phyloP scores from a whole-genome alignment of 2,797 vertebrate genomes.

The Phataginus tetradactyla region DNA sequence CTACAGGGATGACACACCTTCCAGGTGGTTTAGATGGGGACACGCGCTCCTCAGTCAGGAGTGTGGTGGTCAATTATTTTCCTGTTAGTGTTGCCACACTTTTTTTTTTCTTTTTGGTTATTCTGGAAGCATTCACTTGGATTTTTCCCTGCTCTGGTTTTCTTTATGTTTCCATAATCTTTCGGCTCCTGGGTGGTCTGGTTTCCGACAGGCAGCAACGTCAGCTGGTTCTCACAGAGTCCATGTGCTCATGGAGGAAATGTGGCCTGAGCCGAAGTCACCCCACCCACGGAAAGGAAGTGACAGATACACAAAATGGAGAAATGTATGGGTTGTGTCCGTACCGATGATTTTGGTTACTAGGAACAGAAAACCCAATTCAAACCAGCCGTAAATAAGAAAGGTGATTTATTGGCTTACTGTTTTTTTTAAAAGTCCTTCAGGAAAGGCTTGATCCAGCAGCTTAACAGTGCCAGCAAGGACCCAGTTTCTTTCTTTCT shows the following conservation, averaged over 20 bases:
- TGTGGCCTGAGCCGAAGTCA: slow-evolving; percentile 74
- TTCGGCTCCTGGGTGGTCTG: slow-evolving; percentile 80
- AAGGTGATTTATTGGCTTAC: slow-evolving; percentile 31
- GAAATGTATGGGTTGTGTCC: slow-evolving; percentile 57
- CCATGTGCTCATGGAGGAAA: slow-evolving; percentile 78
- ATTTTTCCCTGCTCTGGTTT: slow-evolving; percentile 79
- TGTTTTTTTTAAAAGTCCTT: slow-evolving; percentile 47
- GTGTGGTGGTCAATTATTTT: slow-evolving; percentile 41
- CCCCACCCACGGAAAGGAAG: slow-evolving; percentile 80
- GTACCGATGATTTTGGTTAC: slow-evolving; percentile 52
- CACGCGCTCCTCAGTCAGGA: background rate
- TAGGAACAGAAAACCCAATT: slow-evolving; percentile 56
- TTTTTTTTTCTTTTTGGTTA: slow-evolving; percentile 59
- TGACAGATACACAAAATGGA: slow-evolving; percentile 71
- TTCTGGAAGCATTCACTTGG: slow-evolving; percentile 77
- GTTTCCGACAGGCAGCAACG: slow-evolving; percentile 81
- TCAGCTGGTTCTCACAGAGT: slow-evolving; percentile 81
- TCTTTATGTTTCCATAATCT: slow-evolving; percentile 83
- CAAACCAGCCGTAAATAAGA: slow-evolving; percentile 51
- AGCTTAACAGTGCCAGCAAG: background rate
- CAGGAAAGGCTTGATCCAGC: slow-evolving; percentile 78
- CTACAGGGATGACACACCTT: background rate
- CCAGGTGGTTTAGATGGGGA: background rate
- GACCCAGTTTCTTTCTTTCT: background rate
- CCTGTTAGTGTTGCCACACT: slow-evolving; percentile 42